Conservation (phyloP, 2,797 vertebrate genomes). For the Amphiprion clarkii region DNA sequence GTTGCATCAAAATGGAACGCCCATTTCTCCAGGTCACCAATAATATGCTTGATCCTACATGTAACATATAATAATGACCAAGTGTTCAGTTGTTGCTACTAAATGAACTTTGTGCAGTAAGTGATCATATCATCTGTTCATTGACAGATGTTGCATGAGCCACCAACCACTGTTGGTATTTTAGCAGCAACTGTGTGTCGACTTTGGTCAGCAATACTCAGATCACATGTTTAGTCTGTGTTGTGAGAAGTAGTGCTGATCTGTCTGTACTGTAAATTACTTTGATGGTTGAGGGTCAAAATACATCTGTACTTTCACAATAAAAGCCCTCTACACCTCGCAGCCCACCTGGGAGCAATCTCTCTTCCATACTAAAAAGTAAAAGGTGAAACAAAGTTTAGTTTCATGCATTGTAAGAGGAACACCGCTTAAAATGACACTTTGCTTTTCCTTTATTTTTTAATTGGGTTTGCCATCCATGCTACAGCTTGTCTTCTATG, state of each 20-base stretch:
- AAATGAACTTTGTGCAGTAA: not conserved
- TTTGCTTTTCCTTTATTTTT: too few species aligned
- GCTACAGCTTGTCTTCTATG: too few species aligned
- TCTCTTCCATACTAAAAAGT: slow-evolving; percentile 10
- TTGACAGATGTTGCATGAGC: not conserved
- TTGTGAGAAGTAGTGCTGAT: too few species aligned
- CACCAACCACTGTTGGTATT: not conserved
- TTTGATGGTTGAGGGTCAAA: not conserved
- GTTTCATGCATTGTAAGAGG: not conserved
- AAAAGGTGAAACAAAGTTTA: slow-evolving; percentile 3
- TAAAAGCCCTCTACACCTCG: not conserved
- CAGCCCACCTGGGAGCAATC: not conserved
- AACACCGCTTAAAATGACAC: too few species aligned
- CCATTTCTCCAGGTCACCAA: too few species aligned
- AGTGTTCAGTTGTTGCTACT: not conserved
- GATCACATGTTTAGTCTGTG: too few species aligned
- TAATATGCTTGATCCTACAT: too few species aligned
- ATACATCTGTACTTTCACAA: not conserved
- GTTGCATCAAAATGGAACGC: not conserved
- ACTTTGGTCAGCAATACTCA: too few species aligned
- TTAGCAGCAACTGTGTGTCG: not conserved
- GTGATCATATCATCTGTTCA: not conserved
- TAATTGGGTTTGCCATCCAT: too few species aligned
- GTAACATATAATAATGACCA: too few species aligned
- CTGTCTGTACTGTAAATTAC: not conserved